Evolutionary conservation across 2,797 vertebrate genomes (phyloP), one percentile per base, ranked within the genome.

Genomic region (Strix occidentalis): DNA sequence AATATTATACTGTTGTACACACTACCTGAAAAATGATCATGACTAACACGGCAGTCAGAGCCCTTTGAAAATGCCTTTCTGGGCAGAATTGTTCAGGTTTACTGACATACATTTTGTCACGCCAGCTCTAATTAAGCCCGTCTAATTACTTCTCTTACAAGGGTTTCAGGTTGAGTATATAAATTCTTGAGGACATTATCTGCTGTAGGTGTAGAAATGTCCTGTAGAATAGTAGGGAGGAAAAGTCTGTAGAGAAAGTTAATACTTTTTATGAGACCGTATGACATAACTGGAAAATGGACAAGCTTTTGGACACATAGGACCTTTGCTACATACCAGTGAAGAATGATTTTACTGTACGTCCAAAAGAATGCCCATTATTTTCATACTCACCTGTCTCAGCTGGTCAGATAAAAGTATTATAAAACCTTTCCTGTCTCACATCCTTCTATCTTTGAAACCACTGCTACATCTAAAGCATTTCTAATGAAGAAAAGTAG

Each of bases 91-190:
- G 46, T 77, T 63, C 61, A 88, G 74, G 20, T 94, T 96, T 86
- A 51, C 58, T 21, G 82, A 66, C 84, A 83, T 65, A 19, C 28
- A 72, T 80, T 94, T 82, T 90, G 82, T 95, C 87, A 58, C 51
- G 74, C 65, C 79, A 80, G 39, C 61, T 81, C 63, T 96, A 96
- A 97, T 96, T 96, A 96, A 93, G 66, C 60, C 64, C 91, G 51
- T 82, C 92, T 95, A 89, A 96, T 95, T 91, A 89, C 82, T 72
- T 64, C 66, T 94, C 51, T 84, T 79, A 76, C 82, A 94, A 89
- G 63, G 39, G 35, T 79, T 95, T 94, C 84, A 69, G 84, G 75
- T 17, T 84, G 58, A 96, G 56, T 53, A 18, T 35, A 81, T 83
- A 74, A 92, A 93, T 93, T 83, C 48, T 75, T 26, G 74, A 71